Evolutionary conservation across 2,113 vertebrate species (phyloP), one percentile per base, ranked within the genome.

Genomic region (Paramormyrops kingsleyae): DNA sequence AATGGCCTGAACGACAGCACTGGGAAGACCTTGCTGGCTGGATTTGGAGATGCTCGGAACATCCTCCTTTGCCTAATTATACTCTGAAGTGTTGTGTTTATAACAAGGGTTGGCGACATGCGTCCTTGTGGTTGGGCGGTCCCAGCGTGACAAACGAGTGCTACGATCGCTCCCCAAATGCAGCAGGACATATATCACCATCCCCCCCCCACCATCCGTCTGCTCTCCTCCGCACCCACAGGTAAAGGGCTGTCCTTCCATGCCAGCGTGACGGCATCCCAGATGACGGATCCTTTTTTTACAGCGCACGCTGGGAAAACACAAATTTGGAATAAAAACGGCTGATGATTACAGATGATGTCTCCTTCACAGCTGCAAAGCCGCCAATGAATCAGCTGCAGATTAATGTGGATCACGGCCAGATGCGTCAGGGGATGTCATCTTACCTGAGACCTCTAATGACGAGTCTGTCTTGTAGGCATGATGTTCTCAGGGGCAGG

Each of bases 331-430:
- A 66, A n/a, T 62, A 92, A 91, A 93, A 95, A 93, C 94, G 92
- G 92, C 92, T 97, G 97, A 97, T 97, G 95, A 97, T 97, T 97
- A 98, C 96, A 97, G 97, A 98, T 96, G 96, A 96, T 92, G 95
- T 96, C 95, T 97, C 93, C 94, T 95, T 96, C 96, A 94, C 94
- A 96, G 92, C 92, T 92, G 95, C 95, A 93, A 94, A 31, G 27
- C 27, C n/a, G 94, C 86, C 90, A 95, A 96, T 97, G 97, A 97
- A 97, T 97, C 95, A 94, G 95, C 95, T 91, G 92, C 89, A 92
- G 94, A 93, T 94, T 94, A 95, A 94, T 95, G 93, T 94, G 93
- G 93, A 94, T 96, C 95, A 94, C 94, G 94, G 93, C 91, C 94
- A 94, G 93, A 92, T 92, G 94, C 93, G 6, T 53, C 84, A 50